Base-by-base conservation (phyloP, 2,113 vertebrate genomes). In the Rhynchomys soricoides region DNA sequence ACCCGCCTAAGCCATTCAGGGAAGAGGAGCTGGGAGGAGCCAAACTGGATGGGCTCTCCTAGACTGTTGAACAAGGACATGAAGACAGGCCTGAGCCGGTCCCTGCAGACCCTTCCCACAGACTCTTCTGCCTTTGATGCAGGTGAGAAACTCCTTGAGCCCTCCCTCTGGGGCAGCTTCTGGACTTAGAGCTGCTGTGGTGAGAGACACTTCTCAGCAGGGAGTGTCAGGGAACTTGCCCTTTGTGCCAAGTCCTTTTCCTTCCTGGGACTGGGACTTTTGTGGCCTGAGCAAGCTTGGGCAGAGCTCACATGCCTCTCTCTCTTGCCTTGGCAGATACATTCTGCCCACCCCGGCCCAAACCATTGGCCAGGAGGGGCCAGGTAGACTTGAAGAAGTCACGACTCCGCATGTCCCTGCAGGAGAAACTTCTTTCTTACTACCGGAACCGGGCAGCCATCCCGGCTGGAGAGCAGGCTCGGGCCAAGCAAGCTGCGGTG, bases 21-120 rank as follows among this genome's bases (percentile, higher is more conserved):
- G 74, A 99, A 99, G 96, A 99, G 99, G 95, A 99, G 99, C 98
- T 99, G 99, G 99, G 99, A 99, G 96, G 99, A 99, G 96, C 99
- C 99, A 0, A 99, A 98, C 93, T 99, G 99, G 99, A 98, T 99
- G 98, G 99, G 99, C 2, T 99, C 99, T 0, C 99, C 99, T 0
- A 98, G 99, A 34, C 97, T 99, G 6, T 98, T 99, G 90, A 99
- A 97, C 98, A 99, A 97, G 48, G 99, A 99, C 96, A 99, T 99
- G 99, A 99, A 99, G 98, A 98, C 98, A 3, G 99, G 98, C 43
- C 96, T 99, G 78, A 99, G 99, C 98, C 98, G 99, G 68, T 99
- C 99, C 1, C 98, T 99, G 48, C 99, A 99, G 98, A 99, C 99
- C 52, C 99, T 99, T 71, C 99, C 99, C 95, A 99, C 99, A 0